Percentiles rank a stretch among this genome's conserved stretches.
These are phyloP conservation scores for Oncorhynchus keta DNA, from an alignment of 2,113 vertebrate species.

Conservation along the genomic window DNA sequence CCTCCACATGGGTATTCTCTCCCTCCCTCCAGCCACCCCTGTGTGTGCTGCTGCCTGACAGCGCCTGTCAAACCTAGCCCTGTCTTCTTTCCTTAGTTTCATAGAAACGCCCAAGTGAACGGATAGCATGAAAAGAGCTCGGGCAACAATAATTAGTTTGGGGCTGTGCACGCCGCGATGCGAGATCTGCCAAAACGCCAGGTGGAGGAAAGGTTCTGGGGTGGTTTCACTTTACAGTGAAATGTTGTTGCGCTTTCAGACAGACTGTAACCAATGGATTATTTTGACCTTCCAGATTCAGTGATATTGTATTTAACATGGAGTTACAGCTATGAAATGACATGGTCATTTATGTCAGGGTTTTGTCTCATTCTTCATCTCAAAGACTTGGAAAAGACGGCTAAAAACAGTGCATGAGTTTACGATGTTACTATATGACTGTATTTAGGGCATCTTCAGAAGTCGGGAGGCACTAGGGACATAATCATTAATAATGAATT, in stretches of 20 bases:
- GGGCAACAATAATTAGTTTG: background rate
- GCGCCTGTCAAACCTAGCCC: constrained; percentile 46
- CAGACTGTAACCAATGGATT: constrained; percentile 7
- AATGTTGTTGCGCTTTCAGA: background rate
- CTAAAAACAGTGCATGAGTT: constrained; percentile 18
- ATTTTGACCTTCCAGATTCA: background rate
- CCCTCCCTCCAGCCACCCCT: constrained; percentile 34
- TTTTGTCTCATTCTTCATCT: background rate
- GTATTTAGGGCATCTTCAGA: constrained; percentile 59
- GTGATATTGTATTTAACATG: background rate
- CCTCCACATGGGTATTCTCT: no score
- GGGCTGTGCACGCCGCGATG: background rate
- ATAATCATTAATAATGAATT: constrained; percentile 60
- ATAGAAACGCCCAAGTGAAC: constrained; percentile 62
- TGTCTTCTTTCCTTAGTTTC: constrained; percentile 57
- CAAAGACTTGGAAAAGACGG: background rate
- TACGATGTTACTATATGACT: constrained; percentile 35
- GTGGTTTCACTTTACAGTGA: background rate
- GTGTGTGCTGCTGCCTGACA: constrained; percentile 41
- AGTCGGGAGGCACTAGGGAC: constrained; percentile 18
- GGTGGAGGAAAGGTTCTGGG: background rate
- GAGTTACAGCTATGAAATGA: background rate
- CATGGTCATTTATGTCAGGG: background rate
- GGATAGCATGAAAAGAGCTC: constrained; percentile 42
- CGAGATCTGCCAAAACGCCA: constrained; percentile 12